Percentiles rank a stretch among this genome's conserved stretches.
Conservation (phyloP, 2,797 vertebrate genomes). For the Propithecus perrieri region DNA sequence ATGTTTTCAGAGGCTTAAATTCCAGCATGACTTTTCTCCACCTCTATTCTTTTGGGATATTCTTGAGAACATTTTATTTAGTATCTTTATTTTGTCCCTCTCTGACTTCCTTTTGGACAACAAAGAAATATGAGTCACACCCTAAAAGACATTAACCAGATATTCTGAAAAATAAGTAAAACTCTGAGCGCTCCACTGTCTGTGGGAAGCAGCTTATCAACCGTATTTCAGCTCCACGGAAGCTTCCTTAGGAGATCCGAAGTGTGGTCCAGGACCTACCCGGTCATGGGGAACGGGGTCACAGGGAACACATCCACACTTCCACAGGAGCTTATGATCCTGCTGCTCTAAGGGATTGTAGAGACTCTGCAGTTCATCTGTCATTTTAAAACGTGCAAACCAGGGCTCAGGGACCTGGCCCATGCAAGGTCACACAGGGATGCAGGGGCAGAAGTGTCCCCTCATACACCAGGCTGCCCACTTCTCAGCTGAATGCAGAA, state of each 20-base stretch:
- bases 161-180: not conserved
- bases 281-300: too few species aligned
- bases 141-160: not conserved
- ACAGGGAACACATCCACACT: rapidly evolving
- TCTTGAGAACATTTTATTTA: not conserved
- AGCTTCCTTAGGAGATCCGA: not conserved
- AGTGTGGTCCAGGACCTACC: rapidly evolving
- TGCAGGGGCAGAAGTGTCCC: not conserved
- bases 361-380: not conserved
- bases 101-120: not conserved
- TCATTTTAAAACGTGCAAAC: not conserved
- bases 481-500: not conserved
- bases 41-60: conserved; percentile 42
- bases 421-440: not conserved
- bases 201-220: too few species aligned
- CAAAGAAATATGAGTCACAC: not conserved
- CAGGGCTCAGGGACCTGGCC: not conserved
- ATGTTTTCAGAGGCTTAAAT: conserved; percentile 58
- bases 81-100: not conserved
- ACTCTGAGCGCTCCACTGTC: not conserved
- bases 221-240: not conserved
- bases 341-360: not conserved
- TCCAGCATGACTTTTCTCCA: not conserved
- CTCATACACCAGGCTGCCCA: not conserved
- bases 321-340: not conserved